Base-by-base conservation (phyloP, 2,888 invertebrate species). In the Vandiemenella viatica region DNA sequence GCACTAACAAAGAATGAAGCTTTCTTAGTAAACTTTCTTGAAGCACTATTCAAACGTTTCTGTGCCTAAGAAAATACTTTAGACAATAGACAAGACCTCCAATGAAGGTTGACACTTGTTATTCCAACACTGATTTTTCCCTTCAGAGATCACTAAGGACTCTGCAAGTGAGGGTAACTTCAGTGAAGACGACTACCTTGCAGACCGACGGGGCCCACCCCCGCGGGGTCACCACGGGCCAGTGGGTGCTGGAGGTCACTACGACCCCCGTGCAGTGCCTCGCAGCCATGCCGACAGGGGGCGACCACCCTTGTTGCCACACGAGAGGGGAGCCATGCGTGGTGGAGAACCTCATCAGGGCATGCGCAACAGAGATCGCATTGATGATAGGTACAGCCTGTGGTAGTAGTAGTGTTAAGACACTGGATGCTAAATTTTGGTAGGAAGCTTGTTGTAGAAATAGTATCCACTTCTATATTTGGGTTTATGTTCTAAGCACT, bases 61-160 rank as follows among this genome's bases (percentile, higher is more conserved):
- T n/a, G n/a, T n/a, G n/a, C n/a, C n/a, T n/a, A n/a, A n/a, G n/a
- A n/a, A n/a, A n/a, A n/a, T n/a, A n/a, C n/a, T n/a, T n/a, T n/a
- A n/a, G n/a, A n/a, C n/a, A n/a, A n/a, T n/a, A n/a, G n/a, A n/a
- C n/a, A n/a, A n/a, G n/a, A n/a, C n/a, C n/a, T n/a, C n/a, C n/a
- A n/a, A n/a, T n/a, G n/a, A n/a, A n/a, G n/a, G n/a, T n/a, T n/a
- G n/a, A n/a, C n/a, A n/a, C n/a, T n/a, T n/a, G n/a, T n/a, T n/a
- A n/a, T n/a, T n/a, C n/a, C n/a, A n/a, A n/a, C n/a, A n/a, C n/a
- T n/a, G n/a, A n/a, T n/a, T n/a, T n/a, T n/a, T n/a, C n/a, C n/a
- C n/a, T n/a, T 66, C 74, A 72, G 85, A 86, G 75, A 85, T 87
- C 67, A 84, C 83, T 65, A 85, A 85, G 76, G 86, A 87, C 63